Base-by-base conservation (phyloP, 1,140 invertebrate genomes). In the Zaprionus ghesquierei region DNA sequence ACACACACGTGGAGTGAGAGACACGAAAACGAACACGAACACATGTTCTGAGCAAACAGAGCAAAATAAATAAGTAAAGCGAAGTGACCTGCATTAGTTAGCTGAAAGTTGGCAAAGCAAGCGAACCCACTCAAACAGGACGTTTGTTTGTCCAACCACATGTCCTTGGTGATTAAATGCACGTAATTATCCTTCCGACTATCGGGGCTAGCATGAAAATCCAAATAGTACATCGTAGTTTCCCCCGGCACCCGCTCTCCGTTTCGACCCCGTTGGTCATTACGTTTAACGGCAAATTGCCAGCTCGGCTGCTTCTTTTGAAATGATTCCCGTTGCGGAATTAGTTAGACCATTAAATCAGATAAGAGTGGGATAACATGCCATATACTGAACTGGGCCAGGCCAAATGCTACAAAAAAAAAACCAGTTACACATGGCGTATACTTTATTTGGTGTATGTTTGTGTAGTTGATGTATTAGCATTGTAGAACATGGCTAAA, bases 31-130 rank as follows among this genome's bases (percentile, higher is more conserved):
- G 25, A 25, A 9, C 8, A 2, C 31, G 31, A 1, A 41, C n/a
- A 41, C 35, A 41, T 41, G 35, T 15, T 27, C 44, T 63, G 69
- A 35, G 61, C 35, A 81, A 77, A 63, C 64, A 64, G 33, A 56
- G 51, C 46, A 65, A 77, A 81, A 81, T 81, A 81, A 81, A 81
- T 81, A 70, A 65, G 62, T 69, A 81, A 69, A 81, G 62, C 61
- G 54, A 70, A 81, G 73, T 63, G 74, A 65, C 79, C 77, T 77
- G 81, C 79, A 81, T 81, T 77, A 66, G 79, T 81, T 81, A 81
- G 79, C 79, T 69, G 55, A 69, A 81, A 81, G 77, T 77, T 81
- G 74, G 74, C 74, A 60, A 69, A 62, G 31, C 51, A 49, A 46
- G 41, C 41, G 18, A 61, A 50, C 59, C 29, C 44, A 61, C 33